Base-by-base conservation (phyloP, 2,113 vertebrate genomes). In the Ploceus nigricollis region DNA sequence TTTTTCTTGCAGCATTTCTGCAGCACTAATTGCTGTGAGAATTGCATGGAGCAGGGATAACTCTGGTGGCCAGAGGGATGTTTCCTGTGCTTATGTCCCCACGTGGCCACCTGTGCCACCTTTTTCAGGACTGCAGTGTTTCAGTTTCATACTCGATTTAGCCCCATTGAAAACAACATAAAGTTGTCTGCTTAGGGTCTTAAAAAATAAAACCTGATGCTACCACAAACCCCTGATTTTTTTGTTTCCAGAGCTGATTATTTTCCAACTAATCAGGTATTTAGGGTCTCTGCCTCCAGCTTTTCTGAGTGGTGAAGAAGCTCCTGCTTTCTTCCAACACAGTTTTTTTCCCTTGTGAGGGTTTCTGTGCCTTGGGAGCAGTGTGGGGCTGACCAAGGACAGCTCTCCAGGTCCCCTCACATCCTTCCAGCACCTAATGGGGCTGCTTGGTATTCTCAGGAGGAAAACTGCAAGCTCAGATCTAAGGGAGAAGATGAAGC, bases 21-120 rank as follows among this genome's bases (percentile, higher is more conserved):
- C 54, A 63, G 42, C 24, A 27, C 20, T 71, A 7, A 69, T 48
- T 79, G 61, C 48, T 53, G 51, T 1, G 0, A 19, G 31, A 40
- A 53, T 70, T 60, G 30, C 18, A 14, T 2, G 56, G 80, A 51
- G n/a, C 24, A 54, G 8, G 24, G 47, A 19, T 19, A 37, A 37
- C 21, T 30, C 25, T 6, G 9, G 33, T 37, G 40, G 22, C 31
- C 92, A 83, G 42, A 60, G 15, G 21, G 14, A 4, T 47, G 4
- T 40, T 77, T 51, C 33, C 68, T 40, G 1, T 44, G 23, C 28
- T 83, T 14, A 9, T 8, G 12, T 33, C 15, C 20, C 31, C 15
- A 6, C 0, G 0, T 31, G 44, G 21, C 33, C n/a, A 47, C 24
- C 54, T 40, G 27, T 40, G 45, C 14, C 56, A 15, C 66, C 33